Evolutionary conservation across 2,797 vertebrate species (phyloP).

Genomic region (Coluber constrictor): DNA sequence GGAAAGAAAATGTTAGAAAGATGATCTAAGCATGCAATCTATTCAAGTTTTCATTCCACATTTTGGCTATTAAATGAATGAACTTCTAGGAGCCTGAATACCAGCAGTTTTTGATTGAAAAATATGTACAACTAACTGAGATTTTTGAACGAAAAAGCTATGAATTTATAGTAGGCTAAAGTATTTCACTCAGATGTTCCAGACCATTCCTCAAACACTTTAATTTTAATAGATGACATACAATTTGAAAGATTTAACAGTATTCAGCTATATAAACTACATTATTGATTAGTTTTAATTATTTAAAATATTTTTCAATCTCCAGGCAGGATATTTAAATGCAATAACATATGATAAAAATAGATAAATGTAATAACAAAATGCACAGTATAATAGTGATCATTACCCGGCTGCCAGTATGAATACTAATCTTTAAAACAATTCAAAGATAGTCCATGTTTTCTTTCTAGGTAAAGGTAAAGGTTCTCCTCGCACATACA

Average conservation of each 20-base stretch:
- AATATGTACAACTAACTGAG: neutral
- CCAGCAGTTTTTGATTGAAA: neutral
- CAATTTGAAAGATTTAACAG: neutral
- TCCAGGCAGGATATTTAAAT: neutral
- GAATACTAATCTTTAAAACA: neutral
- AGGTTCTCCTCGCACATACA: too few species aligned
- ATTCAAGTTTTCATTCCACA: neutral
- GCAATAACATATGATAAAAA: neutral
- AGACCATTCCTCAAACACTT: neutral
- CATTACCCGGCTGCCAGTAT: neutral
- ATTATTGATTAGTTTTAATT: neutral
- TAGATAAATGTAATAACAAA: neutral
- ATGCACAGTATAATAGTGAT: neutral
- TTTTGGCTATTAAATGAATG: neutral
- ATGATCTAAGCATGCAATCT: neutral
- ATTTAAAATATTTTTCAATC: neutral
- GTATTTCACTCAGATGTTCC: neutral
- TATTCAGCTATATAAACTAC: neutral
- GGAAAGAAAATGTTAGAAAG: slow-evolving; percentile 13
- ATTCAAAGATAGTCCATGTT: neutral
- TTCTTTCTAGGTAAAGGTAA: neutral
- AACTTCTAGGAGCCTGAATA: neutral
- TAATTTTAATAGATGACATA: neutral
- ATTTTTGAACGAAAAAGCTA: neutral
- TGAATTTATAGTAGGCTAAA: neutral